Conservation (phyloP, 2,113 vertebrate genomes). For the Lethenteron reissneri region DNA sequence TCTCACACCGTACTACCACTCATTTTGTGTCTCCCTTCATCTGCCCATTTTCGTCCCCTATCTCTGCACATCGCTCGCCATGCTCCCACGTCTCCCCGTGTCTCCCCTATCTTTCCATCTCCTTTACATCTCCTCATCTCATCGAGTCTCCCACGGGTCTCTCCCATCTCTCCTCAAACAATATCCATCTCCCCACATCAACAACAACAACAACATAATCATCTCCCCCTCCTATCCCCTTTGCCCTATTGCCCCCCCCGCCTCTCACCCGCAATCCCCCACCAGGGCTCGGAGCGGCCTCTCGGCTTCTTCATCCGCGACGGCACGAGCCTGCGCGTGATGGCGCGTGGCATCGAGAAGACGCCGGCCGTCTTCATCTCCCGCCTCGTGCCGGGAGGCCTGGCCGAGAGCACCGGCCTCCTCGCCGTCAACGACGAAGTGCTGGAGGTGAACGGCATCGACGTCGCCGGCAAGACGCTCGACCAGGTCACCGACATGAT, state of each 20-base stretch:
- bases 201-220: too few relatives aligned
- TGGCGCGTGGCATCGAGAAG: conserved; percentile 74
- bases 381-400: conserved; percentile 70
- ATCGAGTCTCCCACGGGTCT: too few relatives aligned
- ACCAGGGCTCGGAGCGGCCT: conserved; percentile 58
- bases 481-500: conserved; percentile 99
- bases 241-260: conserved; percentile 13
- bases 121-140: too few relatives aligned
- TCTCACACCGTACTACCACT: too few relatives aligned
- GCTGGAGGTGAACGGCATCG: conserved; percentile 94
- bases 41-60: too few relatives aligned
- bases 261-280: conserved; percentile 20
- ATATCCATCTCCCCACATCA: too few relatives aligned
- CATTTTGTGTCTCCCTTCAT: too few relatives aligned
- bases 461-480: conserved; percentile 78
- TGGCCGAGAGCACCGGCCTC: conserved; percentile 82
- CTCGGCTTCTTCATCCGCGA: conserved; percentile 92
- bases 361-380: conserved; percentile 95
- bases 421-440: conserved; percentile 97
- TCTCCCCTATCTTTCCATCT: too few relatives aligned
- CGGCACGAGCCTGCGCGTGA: conserved; percentile 72
- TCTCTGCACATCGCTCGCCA: too few relatives aligned
- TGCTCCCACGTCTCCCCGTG: too few relatives aligned
- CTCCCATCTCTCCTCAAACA: too few relatives aligned
- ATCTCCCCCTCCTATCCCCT: too few relatives aligned